A percentile compares a stretch with the other conserved stretches of the same genome.
phyloP scores from a whole-genome alignment of 2,888 invertebrate species.

The Hypomecis atomaria region DNA sequence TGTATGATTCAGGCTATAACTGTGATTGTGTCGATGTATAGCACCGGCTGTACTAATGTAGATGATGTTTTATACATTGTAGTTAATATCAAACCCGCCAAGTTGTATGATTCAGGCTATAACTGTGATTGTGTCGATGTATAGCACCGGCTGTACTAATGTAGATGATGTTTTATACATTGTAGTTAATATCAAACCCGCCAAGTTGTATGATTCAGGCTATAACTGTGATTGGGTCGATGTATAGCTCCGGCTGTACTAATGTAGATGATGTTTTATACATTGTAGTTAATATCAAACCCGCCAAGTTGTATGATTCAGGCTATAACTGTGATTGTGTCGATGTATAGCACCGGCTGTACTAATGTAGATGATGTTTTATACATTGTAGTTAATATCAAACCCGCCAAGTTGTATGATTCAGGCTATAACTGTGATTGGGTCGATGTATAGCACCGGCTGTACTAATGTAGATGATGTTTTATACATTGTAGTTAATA shows the following conservation, averaged over 20 bases:
- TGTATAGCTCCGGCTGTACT: background rate
- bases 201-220: too few species aligned
- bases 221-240: background rate
- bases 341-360: background rate
- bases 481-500: too few species aligned
- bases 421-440: background rate
- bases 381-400: too few species aligned
- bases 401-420: too few species aligned
- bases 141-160: background rate
- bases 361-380: background rate
- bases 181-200: too few species aligned
- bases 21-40: background rate
- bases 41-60: background rate
- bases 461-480: background rate
- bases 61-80: too few species aligned
- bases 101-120: too few species aligned
- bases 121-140: background rate
- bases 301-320: too few species aligned
- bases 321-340: background rate
- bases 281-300: too few species aligned
- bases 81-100: too few species aligned
- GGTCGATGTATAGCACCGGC: background rate
- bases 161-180: too few species aligned
- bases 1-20: background rate
- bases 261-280: background rate